Percentiles rank a stretch among this genome's conserved stretches.
phyloP scores from a whole-genome alignment of 2,113 vertebrate genomes.

The Rhinichthys klamathensis region DNA sequence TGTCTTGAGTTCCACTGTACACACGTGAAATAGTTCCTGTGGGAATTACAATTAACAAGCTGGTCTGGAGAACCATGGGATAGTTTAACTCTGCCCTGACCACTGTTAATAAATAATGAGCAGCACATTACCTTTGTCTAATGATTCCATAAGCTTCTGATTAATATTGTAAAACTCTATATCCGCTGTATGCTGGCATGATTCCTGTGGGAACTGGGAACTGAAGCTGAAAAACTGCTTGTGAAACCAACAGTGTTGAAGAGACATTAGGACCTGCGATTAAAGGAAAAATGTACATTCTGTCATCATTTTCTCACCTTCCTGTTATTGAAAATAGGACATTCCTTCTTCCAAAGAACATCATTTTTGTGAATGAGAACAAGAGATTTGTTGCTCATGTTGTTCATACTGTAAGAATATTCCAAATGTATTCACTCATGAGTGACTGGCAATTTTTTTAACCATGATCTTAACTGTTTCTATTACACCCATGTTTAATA shows the following conservation, averaged over 20 bases:
- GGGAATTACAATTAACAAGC: conserved; percentile 25
- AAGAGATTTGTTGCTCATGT: too few relatives aligned
- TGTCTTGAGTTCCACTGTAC: conserved; percentile 20
- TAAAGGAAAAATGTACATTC: background rate
- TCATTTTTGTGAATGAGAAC: background rate
- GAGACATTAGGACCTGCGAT: background rate
- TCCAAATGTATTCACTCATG: too few relatives aligned
- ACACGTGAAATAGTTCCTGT: conserved; percentile 21
- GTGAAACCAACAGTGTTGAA: conserved; percentile 9
- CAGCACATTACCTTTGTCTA: conserved; percentile 53
- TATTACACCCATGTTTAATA: too few relatives aligned
- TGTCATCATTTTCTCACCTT: background rate
- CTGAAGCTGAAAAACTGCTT: background rate
- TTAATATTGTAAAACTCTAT: conserved; percentile 53
- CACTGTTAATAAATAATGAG: conserved; percentile 58
- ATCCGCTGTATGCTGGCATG: conserved; percentile 16
- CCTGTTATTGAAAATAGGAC: background rate
- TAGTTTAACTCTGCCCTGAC: conserved; percentile 48
- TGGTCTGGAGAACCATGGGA: conserved; percentile 24
- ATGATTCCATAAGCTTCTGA: conserved; percentile 56
- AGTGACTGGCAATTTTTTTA: too few relatives aligned
- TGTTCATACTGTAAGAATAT: too few relatives aligned
- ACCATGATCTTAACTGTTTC: too few relatives aligned
- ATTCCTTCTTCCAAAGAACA: background rate
- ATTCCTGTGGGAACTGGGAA: conserved; percentile 10